phyloP scores from a whole-genome alignment of 2,113 vertebrate species.

The Trichechus manatus region DNA sequence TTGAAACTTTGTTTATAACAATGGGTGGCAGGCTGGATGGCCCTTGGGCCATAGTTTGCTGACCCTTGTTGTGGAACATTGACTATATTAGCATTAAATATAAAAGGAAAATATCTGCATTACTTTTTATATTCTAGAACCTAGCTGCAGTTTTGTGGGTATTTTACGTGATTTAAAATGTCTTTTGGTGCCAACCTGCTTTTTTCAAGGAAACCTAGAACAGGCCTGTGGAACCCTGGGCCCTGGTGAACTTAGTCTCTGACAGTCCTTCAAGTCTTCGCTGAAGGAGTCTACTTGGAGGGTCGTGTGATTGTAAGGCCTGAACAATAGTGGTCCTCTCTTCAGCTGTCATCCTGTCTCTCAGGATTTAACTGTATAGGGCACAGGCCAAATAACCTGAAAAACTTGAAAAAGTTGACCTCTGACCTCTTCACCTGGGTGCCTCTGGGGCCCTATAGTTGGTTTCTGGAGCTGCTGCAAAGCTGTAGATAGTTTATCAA shows the following conservation, averaged over 20 bases:
- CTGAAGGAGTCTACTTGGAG: not conserved
- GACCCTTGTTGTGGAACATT: not conserved
- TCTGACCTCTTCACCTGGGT: not conserved
- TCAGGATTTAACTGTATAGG: not conserved
- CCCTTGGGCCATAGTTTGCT: not conserved
- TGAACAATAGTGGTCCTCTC: not conserved
- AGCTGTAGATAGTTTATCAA: slow-evolving; percentile 11
- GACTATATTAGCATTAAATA: not conserved
- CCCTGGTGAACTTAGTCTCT: not conserved
- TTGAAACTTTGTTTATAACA: slow-evolving; percentile 17
- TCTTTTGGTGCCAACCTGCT: not conserved
- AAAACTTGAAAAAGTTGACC: not conserved
- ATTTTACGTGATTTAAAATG: slow-evolving; percentile 48
- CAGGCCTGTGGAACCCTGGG: not conserved
- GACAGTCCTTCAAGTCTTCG: not conserved
- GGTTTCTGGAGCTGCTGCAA: slow-evolving; percentile 40
- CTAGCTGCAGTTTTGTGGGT: not conserved
- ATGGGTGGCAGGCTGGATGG: not conserved
- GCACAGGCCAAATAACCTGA: not conserved
- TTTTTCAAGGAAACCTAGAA: not conserved
- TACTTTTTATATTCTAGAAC: slow-evolving; percentile 32
- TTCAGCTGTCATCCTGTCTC: not conserved
- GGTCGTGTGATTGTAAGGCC: not conserved
- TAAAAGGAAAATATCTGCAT: not conserved
- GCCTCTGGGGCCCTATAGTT: not conserved